Conservation (phyloP, 1,140 invertebrate species). For the Drosophila parabipectinata region DNA sequence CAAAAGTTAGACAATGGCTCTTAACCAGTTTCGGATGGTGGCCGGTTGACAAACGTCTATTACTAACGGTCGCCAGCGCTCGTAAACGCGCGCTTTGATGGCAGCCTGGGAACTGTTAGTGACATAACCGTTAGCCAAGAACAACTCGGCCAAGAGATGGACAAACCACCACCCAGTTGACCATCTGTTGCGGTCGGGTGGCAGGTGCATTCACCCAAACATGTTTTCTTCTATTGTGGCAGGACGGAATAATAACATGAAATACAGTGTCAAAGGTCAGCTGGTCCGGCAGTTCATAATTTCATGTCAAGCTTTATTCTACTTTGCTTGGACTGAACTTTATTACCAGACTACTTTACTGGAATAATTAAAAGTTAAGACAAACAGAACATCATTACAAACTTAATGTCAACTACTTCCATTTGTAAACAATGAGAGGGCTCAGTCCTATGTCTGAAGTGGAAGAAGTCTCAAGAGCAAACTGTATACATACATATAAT, state of each 20-base stretch:
- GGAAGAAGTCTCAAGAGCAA: neutral
- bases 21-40: conserved; percentile 56
- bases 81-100: conserved; percentile 50
- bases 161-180: neutral
- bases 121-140: conserved; percentile 72
- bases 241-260: conserved; percentile 1
- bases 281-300: neutral
- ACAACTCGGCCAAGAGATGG: conserved; percentile 35
- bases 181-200: conserved; percentile 14
- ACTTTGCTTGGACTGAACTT: neutral
- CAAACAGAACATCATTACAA: neutral
- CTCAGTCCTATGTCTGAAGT: no score
- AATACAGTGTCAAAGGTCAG: conserved; percentile 3
- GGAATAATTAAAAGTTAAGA: neutral
- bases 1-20: conserved; percentile 47
- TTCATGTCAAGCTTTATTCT: neutral
- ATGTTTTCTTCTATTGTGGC: neutral
- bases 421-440: neutral
- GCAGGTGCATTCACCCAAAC: conserved; percentile 30
- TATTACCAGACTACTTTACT: neutral
- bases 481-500: neutral
- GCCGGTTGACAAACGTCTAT: conserved; percentile 51
- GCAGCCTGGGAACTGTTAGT: conserved; percentile 52
- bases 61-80: conserved; percentile 63
- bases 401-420: no score